These are phyloP conservation scores for Stratiomys singularior DNA, from an alignment of 2,888 invertebrate species.

Conservation along the genomic window DNA sequence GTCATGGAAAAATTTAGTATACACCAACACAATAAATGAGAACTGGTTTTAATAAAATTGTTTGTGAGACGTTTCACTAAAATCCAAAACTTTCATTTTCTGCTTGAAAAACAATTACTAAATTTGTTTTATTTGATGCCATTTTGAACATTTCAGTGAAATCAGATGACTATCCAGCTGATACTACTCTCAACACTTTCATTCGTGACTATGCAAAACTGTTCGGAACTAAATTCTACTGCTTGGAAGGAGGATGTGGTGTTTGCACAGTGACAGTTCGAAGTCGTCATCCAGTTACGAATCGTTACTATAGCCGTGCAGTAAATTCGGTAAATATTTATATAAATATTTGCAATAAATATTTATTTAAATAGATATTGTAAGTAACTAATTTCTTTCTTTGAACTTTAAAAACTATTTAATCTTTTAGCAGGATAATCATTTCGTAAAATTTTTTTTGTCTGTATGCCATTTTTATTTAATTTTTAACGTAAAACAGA, in stretches of 20 bases:
- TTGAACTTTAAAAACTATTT: too few species aligned
- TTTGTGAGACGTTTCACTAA: too few species aligned
- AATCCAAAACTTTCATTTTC: too few species aligned
- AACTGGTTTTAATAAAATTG: too few species aligned
- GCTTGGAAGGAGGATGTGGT: slow-evolving; percentile 76
- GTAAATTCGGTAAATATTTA: slow-evolving; percentile 71
- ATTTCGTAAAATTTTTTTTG: background rate
- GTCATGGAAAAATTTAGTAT: too few species aligned
- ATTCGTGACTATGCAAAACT: slow-evolving; percentile 70
- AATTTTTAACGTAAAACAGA: too few species aligned
- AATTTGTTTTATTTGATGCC: background rate
- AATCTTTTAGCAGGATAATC: too few species aligned
- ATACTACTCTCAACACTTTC: slow-evolving; percentile 71
- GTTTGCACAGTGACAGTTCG: slow-evolving; percentile 68
- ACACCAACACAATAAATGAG: too few species aligned
- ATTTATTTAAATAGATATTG: background rate
- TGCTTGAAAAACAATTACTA: too few species aligned
- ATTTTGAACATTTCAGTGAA: slow-evolving; percentile 48
- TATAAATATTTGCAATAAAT: background rate
- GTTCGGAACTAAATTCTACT: slow-evolving; percentile 75
- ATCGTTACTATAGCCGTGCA: slow-evolving; percentile 64
- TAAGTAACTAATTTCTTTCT: too few species aligned
- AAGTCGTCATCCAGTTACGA: slow-evolving; percentile 56
- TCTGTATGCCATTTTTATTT: background rate
- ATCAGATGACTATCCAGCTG: slow-evolving; percentile 58